phyloP scores from a whole-genome alignment of 1,140 invertebrate species.

The Penaeus japonicus region DNA sequence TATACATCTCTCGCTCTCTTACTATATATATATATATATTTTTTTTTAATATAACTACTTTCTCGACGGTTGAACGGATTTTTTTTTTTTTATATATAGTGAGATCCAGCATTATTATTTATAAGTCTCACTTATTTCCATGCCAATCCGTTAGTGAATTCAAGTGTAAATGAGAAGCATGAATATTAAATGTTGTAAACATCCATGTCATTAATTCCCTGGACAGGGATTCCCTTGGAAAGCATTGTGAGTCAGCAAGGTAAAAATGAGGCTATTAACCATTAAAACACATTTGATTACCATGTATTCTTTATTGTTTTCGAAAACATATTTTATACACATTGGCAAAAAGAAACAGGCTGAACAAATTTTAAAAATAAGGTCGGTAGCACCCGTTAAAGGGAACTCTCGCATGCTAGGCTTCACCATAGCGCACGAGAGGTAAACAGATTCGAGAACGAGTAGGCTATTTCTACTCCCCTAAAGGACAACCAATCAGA shows the following conservation, averaged over 20 bases:
- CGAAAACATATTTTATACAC: conserved; percentile 53
- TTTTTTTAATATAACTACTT: not conserved
- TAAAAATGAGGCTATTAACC: too few relatives aligned
- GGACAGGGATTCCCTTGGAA: too few relatives aligned
- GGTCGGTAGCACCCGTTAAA: conserved; percentile 1
- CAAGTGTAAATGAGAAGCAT: too few relatives aligned
- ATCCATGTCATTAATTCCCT: too few relatives aligned
- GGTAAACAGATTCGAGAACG: not conserved
- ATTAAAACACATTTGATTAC: not conserved
- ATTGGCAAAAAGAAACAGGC: conserved; percentile 45
- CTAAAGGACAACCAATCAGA: not conserved
- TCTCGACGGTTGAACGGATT: not conserved
- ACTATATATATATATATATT: conserved; percentile 4
- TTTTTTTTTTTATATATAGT: too few relatives aligned
- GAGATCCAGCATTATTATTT: too few relatives aligned
- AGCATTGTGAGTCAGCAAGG: too few relatives aligned
- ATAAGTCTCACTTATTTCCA: too few relatives aligned
- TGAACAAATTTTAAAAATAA: conserved; percentile 27
- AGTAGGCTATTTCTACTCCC: not conserved
- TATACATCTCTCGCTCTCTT: not conserved
- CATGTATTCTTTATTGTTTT: conserved; percentile 50
- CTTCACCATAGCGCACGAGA: not conserved
- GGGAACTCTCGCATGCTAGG: not conserved
- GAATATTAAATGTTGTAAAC: too few relatives aligned
- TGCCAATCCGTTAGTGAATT: too few relatives aligned